Evolutionary conservation across 2,797 vertebrate genomes (phyloP).

Genomic region (Stomatorhinus walkeri): DNA sequence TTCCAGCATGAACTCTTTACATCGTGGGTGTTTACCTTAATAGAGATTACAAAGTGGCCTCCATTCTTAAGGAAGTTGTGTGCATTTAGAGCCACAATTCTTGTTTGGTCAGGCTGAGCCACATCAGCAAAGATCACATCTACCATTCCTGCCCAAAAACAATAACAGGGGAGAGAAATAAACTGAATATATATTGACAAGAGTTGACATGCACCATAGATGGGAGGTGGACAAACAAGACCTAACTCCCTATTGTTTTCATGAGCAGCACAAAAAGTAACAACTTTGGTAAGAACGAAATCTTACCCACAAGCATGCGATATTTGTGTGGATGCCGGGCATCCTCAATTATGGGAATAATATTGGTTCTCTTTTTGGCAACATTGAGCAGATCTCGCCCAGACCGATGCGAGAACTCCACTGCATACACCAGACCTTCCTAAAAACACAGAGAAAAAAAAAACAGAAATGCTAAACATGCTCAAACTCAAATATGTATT

Average conservation of each 20-base stretch:
- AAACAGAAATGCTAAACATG: not conserved
- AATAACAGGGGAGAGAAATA: not conserved
- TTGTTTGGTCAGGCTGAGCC: constrained; percentile 87
- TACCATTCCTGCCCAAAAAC: constrained; percentile 72
- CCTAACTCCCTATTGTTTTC: not conserved
- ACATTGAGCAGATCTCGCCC: constrained; percentile 89
- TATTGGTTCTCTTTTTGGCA: constrained; percentile 88
- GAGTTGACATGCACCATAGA: not conserved
- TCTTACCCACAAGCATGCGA: constrained; percentile 83
- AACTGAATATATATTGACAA: not conserved
- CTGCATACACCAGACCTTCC: constrained; percentile 89
- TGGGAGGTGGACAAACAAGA: not conserved
- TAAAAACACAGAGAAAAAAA: constrained; percentile 21
- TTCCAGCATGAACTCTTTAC: not conserved
- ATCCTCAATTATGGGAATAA: constrained; percentile 89
- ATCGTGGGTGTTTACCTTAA: constrained; percentile 65
- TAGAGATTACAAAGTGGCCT: constrained; percentile 89
- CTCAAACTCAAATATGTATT: not conserved
- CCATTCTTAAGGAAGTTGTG: constrained; percentile 88
- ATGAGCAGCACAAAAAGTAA: not conserved
- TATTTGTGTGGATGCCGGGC: constrained; percentile 90
- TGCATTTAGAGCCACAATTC: constrained; percentile 86
- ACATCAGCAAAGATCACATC: constrained; percentile 92
- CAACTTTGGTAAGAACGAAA: not conserved
- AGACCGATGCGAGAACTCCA: constrained; percentile 87